Base-by-base conservation (phyloP, 2,797 vertebrate species). In the Ctenopoma multispine region DNA sequence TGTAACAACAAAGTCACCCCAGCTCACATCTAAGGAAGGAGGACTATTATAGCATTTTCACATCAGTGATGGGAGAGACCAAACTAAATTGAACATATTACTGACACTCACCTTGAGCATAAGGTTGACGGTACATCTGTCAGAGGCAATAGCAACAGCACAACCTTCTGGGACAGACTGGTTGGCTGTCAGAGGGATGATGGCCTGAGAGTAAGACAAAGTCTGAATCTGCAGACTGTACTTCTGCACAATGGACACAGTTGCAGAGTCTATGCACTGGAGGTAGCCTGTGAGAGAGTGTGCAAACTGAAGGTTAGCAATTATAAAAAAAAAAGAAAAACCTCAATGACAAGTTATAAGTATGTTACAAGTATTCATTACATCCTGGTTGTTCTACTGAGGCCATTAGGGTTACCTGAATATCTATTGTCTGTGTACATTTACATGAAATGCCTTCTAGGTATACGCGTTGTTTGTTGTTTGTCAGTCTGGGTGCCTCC, bases 61-160 rank as follows among this genome's bases (percentile, higher is more conserved):
- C 48, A 36, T 53, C 10, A 53, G 5, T 10, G 63, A 63, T 50
- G 29, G 12, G 24, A 24, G 36, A 21, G 51, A 44, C 55, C 31
- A 57, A 53, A 63, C 50, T 44, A 62, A 51, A 49, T 5, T 6
- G n/a, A 47, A 56, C 56, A 57, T 55, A 72, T 55, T 29, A 48
- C 0, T 10, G 34, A 46, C 2, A 7, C 86, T 91, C 81, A 96
- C 96, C 95, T 96, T 96, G 64, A 98, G 96, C 92, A 96, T 91
- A 58, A 98, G 95, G 91, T 97, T 95, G 73, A 97, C 94, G 0
- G 96, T 96, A 79, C 96, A 97, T 80, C 94, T 93, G 84, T 97
- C 96, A 4, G 96, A 97, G 14, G 96, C 96, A 36, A 97, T 95
- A 27, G 95, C 96, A 58, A 98, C 95, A 0, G 96, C 96, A 0